These are phyloP conservation scores for Arctocebus calabarensis DNA, from an alignment of 2,797 vertebrate genomes.

Conservation along the genomic window DNA sequence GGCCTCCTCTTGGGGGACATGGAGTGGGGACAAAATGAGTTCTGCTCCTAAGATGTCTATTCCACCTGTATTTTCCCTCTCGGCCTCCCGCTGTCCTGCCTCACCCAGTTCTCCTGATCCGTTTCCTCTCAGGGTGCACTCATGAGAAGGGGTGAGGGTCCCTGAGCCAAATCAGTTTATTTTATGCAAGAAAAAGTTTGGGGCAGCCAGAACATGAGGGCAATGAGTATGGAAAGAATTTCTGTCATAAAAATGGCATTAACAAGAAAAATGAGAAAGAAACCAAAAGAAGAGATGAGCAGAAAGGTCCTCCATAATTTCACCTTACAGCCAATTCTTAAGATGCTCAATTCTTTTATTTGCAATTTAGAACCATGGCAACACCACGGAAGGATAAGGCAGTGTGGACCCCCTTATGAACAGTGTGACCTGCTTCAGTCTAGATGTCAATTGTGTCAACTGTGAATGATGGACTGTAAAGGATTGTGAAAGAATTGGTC, in stretches of 20 bases:
- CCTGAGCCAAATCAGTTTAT: neutral
- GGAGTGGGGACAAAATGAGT: neutral
- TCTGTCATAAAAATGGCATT: neutral
- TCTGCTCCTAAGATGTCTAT: neutral
- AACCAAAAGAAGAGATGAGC: slow-evolving; percentile 2
- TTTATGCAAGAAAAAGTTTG: neutral
- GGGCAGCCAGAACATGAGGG: neutral
- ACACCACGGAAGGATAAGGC: neutral
- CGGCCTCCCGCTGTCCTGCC: neutral
- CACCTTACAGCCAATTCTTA: neutral
- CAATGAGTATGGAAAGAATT: neutral
- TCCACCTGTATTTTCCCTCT: neutral
- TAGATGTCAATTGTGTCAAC: neutral
- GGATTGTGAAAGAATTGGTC: slow-evolving; percentile 31
- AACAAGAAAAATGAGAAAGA: neutral
- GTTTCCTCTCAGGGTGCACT: neutral
- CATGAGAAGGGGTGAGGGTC: neutral
- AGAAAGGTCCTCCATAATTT: neutral
- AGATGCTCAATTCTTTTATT: slow-evolving; percentile 40
- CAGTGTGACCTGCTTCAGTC: neutral
- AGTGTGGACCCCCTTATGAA: neutral
- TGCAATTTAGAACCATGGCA: neutral
- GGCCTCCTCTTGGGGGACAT: neutral
- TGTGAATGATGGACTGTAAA: slow-evolving; percentile 24
- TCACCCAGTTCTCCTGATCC: neutral